Evolutionary conservation across 2,888 invertebrate genomes (phyloP).

Genomic region (Zhuqinia jingwanae): DNA sequence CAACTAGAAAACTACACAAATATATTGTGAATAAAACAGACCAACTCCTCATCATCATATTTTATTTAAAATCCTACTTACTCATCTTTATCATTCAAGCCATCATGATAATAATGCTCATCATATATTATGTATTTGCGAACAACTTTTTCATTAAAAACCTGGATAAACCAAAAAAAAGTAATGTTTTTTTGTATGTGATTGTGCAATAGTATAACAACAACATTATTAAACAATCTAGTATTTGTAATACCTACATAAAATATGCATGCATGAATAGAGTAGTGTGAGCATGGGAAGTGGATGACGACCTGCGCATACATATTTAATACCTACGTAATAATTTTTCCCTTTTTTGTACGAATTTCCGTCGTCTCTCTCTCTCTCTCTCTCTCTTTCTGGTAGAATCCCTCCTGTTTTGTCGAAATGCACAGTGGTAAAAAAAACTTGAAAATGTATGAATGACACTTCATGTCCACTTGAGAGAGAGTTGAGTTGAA

Average conservation of each 20-base stretch:
- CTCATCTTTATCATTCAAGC: background rate
- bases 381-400: too few relatives aligned
- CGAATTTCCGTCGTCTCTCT: constrained; percentile 40
- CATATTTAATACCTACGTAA: background rate
- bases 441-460: constrained; percentile 28
- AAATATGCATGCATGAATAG: constrained; percentile 1
- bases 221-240: too few relatives aligned
- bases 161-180: background rate
- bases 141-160: background rate
- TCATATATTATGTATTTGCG: background rate
- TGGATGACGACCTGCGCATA: background rate
- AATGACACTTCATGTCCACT: constrained; percentile 73
- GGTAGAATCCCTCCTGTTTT: constrained; percentile 13
- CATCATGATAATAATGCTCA: constrained; percentile 14
- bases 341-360: constrained; percentile 34
- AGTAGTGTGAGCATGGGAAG: background rate
- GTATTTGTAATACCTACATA: too few relatives aligned
- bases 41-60: background rate
- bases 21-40: background rate
- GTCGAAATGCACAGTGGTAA: constrained; percentile 9
- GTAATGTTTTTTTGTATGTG: constrained; percentile 10
- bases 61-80: constrained; percentile 17
- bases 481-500: constrained; percentile 53
- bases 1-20: background rate
- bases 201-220: constrained; percentile 26